phyloP scores from a whole-genome alignment of 2,888 invertebrate genomes.

The Lithodes maja region DNA sequence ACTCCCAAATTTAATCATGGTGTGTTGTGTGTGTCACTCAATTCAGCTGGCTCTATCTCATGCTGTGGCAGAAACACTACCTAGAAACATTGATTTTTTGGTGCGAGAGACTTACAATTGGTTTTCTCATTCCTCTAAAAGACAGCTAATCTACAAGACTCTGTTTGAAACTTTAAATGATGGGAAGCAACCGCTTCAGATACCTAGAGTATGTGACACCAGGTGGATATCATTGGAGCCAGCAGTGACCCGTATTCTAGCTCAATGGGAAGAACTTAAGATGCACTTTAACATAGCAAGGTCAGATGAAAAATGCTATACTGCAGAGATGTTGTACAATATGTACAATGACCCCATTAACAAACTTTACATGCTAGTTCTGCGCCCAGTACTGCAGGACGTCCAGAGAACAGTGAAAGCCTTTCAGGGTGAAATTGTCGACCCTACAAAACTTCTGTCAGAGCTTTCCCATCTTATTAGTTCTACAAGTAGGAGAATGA shows the following conservation, averaged over 20 bases:
- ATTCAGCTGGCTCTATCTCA: slow-evolving; percentile 31
- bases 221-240: slow-evolving; percentile 22
- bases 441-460: slow-evolving; percentile 30
- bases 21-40: slow-evolving; percentile 24
- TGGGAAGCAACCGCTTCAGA: slow-evolving; percentile 16
- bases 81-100: slow-evolving; percentile 31
- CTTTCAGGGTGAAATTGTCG: slow-evolving; percentile 38
- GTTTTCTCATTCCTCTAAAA: slow-evolving; percentile 31
- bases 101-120: slow-evolving; percentile 25
- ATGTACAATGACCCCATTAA: slow-evolving; percentile 31
- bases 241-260: slow-evolving; percentile 21
- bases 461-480: slow-evolving; percentile 31
- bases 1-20: slow-evolving; percentile 27
- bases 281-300: slow-evolving; percentile 18
- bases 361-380: slow-evolving; percentile 22
- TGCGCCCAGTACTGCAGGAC: slow-evolving; percentile 10
- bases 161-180: slow-evolving; percentile 30
- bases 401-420: slow-evolving; percentile 22
- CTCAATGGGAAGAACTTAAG: slow-evolving; percentile 26
- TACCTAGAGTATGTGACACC: slow-evolving; percentile 15
- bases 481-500: slow-evolving; percentile 19
- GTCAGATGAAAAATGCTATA: slow-evolving; percentile 30
- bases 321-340: slow-evolving; percentile 3
- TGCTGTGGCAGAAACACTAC: slow-evolving; percentile 38
- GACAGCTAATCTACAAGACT: not conserved